These are phyloP conservation scores for Remorina albescens DNA, from an alignment of 2,797 vertebrate genomes.

Conservation along the genomic window DNA sequence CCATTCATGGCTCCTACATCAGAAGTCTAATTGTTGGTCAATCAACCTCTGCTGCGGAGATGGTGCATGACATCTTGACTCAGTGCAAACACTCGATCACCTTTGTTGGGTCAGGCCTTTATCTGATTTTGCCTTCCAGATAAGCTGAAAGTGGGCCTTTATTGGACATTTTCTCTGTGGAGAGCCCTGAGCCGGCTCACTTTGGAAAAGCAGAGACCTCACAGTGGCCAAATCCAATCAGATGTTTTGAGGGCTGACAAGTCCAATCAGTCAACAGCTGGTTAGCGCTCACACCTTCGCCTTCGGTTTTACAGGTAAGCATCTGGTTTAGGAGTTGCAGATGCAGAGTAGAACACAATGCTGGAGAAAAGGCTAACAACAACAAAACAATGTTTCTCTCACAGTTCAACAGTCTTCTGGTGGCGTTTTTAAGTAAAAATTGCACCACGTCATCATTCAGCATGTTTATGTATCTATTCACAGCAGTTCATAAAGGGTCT, in stretches of 20 bases:
- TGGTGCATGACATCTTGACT: constrained; percentile 62
- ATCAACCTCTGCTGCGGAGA: constrained; percentile 41
- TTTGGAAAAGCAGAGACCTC: constrained; percentile 64
- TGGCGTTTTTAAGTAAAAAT: too few species aligned
- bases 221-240: constrained; percentile 77
- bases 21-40: constrained; percentile 59
- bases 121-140: constrained; percentile 72
- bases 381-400: constrained; percentile 45
- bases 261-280: constrained; percentile 79
- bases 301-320: constrained; percentile 66
- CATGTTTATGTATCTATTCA: neutral
- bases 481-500: neutral
- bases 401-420: neutral
- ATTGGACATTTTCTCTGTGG: constrained; percentile 71
- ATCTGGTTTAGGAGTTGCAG: constrained; percentile 61
- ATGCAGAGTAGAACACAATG: constrained; percentile 36
- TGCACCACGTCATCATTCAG: constrained; percentile 34
- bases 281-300: constrained; percentile 66
- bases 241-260: constrained; percentile 77
- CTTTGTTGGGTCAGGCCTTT: constrained; percentile 60
- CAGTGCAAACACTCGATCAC: constrained; percentile 53
- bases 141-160: constrained; percentile 70
- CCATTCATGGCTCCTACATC: too few species aligned
- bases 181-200: constrained; percentile 52
- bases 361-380: constrained; percentile 20